Evolutionary conservation across 2,113 vertebrate species (phyloP).

Genomic region (Ginglymostoma cirratum): DNA sequence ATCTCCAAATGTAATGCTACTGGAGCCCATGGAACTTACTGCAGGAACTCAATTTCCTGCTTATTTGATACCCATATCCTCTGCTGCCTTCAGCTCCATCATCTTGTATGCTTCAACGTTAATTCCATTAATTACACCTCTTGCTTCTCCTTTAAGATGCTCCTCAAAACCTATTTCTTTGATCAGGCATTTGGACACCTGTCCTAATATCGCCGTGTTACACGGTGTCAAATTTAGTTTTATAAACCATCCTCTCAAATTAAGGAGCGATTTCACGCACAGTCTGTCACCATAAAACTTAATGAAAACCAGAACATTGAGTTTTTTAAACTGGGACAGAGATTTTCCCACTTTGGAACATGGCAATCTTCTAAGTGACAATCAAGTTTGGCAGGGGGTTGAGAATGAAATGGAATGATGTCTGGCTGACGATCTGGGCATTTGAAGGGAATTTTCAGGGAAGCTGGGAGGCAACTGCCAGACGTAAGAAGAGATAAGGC

Average conservation of each 20-base stretch:
- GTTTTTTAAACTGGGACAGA: background rate
- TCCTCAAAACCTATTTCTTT: background rate
- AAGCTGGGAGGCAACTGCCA: background rate
- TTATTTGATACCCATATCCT: background rate
- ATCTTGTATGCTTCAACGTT: background rate
- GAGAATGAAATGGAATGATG: background rate
- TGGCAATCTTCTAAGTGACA: background rate
- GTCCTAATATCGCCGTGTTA: background rate
- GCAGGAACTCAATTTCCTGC: too few species aligned
- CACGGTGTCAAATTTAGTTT: background rate
- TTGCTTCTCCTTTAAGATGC: background rate
- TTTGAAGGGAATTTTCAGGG: background rate
- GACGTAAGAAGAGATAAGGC: background rate
- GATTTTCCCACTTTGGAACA: background rate
- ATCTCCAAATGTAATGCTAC: too few species aligned
- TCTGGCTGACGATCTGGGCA: background rate
- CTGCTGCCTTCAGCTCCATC: background rate
- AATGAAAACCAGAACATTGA: background rate
- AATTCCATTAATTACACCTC: background rate
- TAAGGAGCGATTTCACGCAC: background rate
- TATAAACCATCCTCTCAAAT: background rate
- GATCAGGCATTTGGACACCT: background rate
- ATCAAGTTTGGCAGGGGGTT: too few species aligned
- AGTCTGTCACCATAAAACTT: background rate
- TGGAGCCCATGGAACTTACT: too few species aligned